Base-by-base conservation (phyloP, 1,140 invertebrate species). In the Neelides sp. region DNA sequence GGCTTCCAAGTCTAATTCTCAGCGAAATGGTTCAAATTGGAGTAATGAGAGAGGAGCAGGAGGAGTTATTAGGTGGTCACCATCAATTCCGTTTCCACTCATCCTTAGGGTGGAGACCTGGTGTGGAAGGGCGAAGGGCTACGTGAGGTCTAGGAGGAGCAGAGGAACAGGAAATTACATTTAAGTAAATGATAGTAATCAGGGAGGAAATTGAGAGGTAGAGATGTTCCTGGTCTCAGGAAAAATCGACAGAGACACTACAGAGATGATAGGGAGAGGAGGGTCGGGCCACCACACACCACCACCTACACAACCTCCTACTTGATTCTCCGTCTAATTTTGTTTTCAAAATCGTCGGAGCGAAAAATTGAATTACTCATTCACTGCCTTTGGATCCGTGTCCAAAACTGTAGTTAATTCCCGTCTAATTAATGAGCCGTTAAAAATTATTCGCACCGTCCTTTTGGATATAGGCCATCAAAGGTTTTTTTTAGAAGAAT, bases 131-230 rank as follows among this genome's bases (percentile, higher is more conserved):
- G 35, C 47, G 45, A 48, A 47, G 51, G 44, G 44, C 40, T 48
- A 54, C 52, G 52, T 54, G 52, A 48, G 52, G 52, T 54, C 52
- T 45, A 54, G 39, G 52, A 52, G 52, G 52, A 54, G 52, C 23
- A 54, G 37, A 42, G 32, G 37, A 41, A 46, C 45, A 54, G 52
- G 52, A 54, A 54, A 54, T 54, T 47, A 48, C 52, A 54, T 54
- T 54, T 48, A 54, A 54, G 45, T 54, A 48, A 54, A 52, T 52
- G 35, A 52, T 47, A 52, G 44, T 52, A 52, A 52, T 52, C 51
- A 52, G 40, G 43, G 40, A 52, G 36, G 3, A 47, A 52, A 52
- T 52, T 52, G 51, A 52, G 51, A 52, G 51, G 51, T 52, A 47
- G 20, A 30, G 28, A 34, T 40, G 36, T 39, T 10, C 13, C 17